phyloP scores from a whole-genome alignment of 2,888 invertebrate genomes.

The Brenthis hecate region DNA sequence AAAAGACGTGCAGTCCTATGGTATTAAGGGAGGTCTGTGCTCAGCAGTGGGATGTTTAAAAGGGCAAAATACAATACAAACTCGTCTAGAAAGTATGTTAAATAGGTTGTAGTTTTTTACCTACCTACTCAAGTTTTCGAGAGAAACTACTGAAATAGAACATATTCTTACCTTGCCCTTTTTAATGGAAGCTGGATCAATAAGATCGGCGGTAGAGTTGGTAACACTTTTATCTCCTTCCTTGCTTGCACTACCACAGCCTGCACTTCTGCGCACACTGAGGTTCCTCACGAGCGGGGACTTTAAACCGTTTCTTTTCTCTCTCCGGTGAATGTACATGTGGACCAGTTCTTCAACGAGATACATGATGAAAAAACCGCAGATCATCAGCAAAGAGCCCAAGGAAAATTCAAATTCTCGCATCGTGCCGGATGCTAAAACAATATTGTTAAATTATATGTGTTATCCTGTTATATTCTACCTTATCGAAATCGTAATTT shows the following conservation, averaged over 20 bases:
- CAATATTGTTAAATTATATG: slow-evolving; percentile 15
- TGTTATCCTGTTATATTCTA: not conserved
- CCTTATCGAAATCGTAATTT: no score
- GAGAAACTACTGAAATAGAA: not conserved
- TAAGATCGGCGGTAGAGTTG: slow-evolving; percentile 73
- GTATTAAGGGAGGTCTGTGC: no score
- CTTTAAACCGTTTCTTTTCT: slow-evolving; percentile 57
- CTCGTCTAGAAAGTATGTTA: no score
- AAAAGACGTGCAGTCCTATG: no score
- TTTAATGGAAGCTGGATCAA: slow-evolving; percentile 57
- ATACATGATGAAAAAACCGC: slow-evolving; percentile 89
- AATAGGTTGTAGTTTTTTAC: no score
- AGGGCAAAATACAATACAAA: not conserved
- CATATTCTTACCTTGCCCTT: slow-evolving; percentile 50
- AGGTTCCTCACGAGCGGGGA: slow-evolving; percentile 70
- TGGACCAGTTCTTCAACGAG: slow-evolving; percentile 91
- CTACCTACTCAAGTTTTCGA: not conserved
- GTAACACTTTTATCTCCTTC: slow-evolving; percentile 61
- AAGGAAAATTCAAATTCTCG: slow-evolving; percentile 83
- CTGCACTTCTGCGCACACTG: slow-evolving; percentile 66
- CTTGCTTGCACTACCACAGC: slow-evolving; percentile 39
- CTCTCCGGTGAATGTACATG: slow-evolving; percentile 81
- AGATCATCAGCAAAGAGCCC: slow-evolving; percentile 87
- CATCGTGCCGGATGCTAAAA: slow-evolving; percentile 65
- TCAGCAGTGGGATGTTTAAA: not conserved